Conservation (phyloP, 2,888 invertebrate species). For the Drosophila longiperda region DNA sequence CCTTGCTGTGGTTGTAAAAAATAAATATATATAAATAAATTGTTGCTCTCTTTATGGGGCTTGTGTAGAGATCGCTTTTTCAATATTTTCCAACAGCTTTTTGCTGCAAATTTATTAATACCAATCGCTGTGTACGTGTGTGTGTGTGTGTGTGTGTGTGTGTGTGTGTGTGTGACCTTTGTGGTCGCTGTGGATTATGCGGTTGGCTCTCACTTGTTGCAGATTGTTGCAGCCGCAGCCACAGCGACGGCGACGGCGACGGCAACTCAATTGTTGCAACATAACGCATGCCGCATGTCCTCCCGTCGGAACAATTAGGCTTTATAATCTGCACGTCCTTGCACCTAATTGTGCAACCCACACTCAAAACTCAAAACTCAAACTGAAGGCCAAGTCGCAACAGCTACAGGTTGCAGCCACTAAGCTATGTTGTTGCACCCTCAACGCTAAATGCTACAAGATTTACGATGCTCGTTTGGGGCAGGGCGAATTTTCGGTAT, state of each 20-base stretch:
- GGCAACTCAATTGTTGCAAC: slow-evolving; percentile 43
- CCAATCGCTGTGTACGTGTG: slow-evolving; percentile 38
- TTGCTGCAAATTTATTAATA: slow-evolving; percentile 73
- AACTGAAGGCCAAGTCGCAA: background rate
- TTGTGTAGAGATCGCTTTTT: slow-evolving; percentile 78
- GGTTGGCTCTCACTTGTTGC: slow-evolving; percentile 75
- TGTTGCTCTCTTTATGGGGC: slow-evolving; percentile 53
- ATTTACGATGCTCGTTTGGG: slow-evolving; percentile 33
- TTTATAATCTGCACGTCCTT: slow-evolving; percentile 43
- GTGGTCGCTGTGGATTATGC: slow-evolving; percentile 71
- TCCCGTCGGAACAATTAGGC: slow-evolving; percentile 37
- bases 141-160: slow-evolving; percentile 20
- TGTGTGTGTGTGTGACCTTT: slow-evolving; percentile 67
- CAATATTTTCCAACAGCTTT: slow-evolving; percentile 75
- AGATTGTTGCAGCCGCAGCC: slow-evolving; percentile 20
- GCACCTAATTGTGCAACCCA: slow-evolving; percentile 39
- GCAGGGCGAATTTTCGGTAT: background rate
- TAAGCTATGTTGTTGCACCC: background rate
- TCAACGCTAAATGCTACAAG: slow-evolving; percentile 22
- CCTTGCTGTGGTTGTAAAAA: slow-evolving; percentile 20
- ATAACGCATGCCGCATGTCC: slow-evolving; percentile 1
- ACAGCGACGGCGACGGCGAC: slow-evolving; percentile 1
- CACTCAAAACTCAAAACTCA: background rate
- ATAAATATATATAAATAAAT: slow-evolving; percentile 18
- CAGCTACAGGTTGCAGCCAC: background rate